A percentile compares a stretch with the other conserved stretches of the same genome.
Evolutionary conservation across 2,888 invertebrate species (phyloP).

Genomic region (Anoplius nigerrimus): DNA sequence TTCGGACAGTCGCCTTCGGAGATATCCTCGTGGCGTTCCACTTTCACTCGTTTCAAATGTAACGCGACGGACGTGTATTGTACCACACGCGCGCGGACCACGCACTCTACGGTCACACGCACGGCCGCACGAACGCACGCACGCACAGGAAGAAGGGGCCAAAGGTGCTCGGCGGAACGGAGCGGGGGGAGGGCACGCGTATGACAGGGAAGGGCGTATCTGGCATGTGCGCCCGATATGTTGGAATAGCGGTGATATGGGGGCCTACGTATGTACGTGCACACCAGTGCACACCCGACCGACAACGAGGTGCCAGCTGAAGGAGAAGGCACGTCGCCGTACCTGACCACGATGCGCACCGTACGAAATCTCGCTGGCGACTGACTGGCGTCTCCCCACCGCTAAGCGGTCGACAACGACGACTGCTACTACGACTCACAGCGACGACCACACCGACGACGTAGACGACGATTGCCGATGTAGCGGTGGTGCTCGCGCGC

Average conservation of each 20-base stretch:
- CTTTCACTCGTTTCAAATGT: slow-evolving; percentile 29
- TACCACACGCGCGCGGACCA: background rate
- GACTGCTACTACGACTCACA: background rate
- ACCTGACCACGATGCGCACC: slow-evolving; percentile 29
- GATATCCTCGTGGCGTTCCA: slow-evolving; percentile 18
- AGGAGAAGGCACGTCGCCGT: background rate
- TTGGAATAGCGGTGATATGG: background rate
- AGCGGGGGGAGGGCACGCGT: slow-evolving; percentile 8
- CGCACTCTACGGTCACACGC: slow-evolving; percentile 7
- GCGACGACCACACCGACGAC: background rate
- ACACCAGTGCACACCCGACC: background rate
- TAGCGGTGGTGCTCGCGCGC: no score
- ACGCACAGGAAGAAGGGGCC: no score
- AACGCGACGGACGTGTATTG: no score
- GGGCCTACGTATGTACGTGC: background rate
- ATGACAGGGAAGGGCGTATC: background rate
- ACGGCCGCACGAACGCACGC: background rate
- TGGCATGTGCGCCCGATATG: slow-evolving; percentile 19
- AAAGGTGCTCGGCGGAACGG: no score
- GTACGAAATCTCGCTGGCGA: slow-evolving; percentile 58
- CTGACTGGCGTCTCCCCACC: slow-evolving; percentile 41
- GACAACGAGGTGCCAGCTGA: slow-evolving; percentile 6
- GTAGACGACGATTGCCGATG: no score
- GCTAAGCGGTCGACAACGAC: slow-evolving; percentile 15
- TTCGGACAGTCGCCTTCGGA: no score